These are phyloP conservation scores for Reticulitermes lucifugus DNA, from an alignment of 2,888 invertebrate species.

Conservation along the genomic window DNA sequence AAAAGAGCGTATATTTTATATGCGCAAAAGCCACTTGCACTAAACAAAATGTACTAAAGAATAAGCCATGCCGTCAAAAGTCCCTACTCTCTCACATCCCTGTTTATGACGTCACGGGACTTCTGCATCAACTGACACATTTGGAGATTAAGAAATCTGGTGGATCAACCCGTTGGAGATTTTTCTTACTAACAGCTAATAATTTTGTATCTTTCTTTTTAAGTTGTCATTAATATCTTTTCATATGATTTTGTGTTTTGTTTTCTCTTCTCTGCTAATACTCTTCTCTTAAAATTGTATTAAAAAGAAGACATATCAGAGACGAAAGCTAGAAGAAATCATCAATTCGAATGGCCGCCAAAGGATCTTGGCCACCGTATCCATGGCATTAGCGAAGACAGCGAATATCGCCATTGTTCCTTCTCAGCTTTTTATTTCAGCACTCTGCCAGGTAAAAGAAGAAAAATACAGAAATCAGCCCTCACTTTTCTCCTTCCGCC, in stretches of 20 bases:
- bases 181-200: background rate
- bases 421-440: conserved; percentile 38
- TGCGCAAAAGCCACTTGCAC: too few relatives aligned
- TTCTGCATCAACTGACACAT: too few relatives aligned
- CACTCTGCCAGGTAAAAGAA: conserved; percentile 32
- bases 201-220: background rate
- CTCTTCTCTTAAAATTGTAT: conserved; percentile 11
- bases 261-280: conserved; percentile 6
- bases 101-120: too few relatives aligned
- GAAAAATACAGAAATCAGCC: conserved; percentile 14
- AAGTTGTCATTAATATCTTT: background rate
- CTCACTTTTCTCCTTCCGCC: conserved; percentile 12
- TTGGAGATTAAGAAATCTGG: too few relatives aligned
- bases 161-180: background rate
- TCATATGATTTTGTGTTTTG: background rate
- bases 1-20: too few relatives aligned
- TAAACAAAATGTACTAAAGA: too few relatives aligned
- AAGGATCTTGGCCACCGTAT: conserved; percentile 32
- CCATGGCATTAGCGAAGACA: conserved; percentile 25
- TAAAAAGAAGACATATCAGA: conserved; percentile 32
- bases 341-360: conserved; percentile 47
- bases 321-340: conserved; percentile 41
- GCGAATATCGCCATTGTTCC: conserved; percentile 35
- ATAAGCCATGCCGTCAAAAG: too few relatives aligned
- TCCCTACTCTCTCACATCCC: too few relatives aligned